Conservation (phyloP, 2,888 invertebrate species). For the Amiota communis region DNA sequence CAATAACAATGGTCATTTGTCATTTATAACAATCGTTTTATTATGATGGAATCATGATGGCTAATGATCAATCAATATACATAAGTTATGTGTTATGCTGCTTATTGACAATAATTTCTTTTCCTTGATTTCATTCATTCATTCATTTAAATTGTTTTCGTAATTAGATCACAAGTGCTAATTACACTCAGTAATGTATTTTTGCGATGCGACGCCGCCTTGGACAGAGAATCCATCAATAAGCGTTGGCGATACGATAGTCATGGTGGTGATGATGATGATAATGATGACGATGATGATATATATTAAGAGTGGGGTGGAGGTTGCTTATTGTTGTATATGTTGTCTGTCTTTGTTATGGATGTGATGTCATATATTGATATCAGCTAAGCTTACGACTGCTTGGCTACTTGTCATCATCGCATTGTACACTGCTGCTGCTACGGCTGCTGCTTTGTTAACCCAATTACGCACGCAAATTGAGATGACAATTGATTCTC, state of each 20-base stretch:
- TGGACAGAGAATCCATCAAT: too few species aligned
- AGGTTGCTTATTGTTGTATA: neutral
- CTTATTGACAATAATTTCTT: neutral
- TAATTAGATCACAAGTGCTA: neutral
- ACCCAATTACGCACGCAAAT: neutral
- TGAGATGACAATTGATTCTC: neutral
- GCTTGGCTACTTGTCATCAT: neutral
- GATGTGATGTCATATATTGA: constrained; percentile 2
- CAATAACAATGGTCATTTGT: neutral
- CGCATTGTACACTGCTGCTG: too few species aligned
- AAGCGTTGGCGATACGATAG: too few species aligned
- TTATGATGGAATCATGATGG: too few species aligned
- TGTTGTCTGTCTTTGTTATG: neutral
- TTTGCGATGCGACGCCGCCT: neutral
- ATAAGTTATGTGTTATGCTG: too few species aligned
- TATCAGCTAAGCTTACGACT: neutral
- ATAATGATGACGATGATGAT: too few species aligned
- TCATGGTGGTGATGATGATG: too few species aligned
- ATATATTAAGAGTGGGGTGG: neutral
- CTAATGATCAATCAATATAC: neutral
- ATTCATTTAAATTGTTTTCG: neutral
- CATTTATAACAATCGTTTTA: neutral
- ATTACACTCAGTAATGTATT: neutral
- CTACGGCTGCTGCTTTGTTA: too few species aligned
- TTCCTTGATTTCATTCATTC: neutral